Evolutionary conservation across 2,113 vertebrate genomes (phyloP).

Genomic region (Raja brachyura): DNA sequence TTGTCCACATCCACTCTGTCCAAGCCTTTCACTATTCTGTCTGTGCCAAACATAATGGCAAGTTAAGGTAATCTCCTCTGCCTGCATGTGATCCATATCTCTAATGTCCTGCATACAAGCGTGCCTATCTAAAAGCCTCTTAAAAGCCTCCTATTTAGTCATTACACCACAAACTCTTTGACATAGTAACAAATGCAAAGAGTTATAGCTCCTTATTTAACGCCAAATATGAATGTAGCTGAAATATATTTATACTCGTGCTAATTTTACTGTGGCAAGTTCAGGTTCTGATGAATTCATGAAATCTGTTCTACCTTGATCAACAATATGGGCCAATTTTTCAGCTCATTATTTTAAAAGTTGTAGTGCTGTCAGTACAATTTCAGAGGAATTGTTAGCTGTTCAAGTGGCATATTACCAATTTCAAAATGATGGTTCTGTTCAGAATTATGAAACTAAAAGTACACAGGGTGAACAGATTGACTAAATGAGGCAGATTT

Average conservation of each 20-base stretch:
- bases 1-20: too few species aligned
- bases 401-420: not conserved
- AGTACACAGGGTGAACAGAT: not conserved
- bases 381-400: not conserved
- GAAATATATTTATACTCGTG: not conserved
- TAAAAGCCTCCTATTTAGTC: too few species aligned
- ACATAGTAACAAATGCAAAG: not conserved
- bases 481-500: not conserved
- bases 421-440: not conserved
- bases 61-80: too few species aligned
- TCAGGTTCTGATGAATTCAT: not conserved
- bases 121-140: too few species aligned
- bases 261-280: not conserved
- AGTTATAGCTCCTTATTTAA: not conserved
- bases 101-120: too few species aligned
- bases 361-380: not conserved
- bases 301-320: not conserved
- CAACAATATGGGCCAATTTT: not conserved
- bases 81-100: too few species aligned
- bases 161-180: too few species aligned
- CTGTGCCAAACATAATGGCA: too few species aligned
- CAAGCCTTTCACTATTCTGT: too few species aligned
- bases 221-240: not conserved
- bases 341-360: not conserved
- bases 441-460: not conserved